Evolutionary conservation across 2,113 vertebrate genomes (phyloP).

Genomic region (Bos indicus): DNA sequence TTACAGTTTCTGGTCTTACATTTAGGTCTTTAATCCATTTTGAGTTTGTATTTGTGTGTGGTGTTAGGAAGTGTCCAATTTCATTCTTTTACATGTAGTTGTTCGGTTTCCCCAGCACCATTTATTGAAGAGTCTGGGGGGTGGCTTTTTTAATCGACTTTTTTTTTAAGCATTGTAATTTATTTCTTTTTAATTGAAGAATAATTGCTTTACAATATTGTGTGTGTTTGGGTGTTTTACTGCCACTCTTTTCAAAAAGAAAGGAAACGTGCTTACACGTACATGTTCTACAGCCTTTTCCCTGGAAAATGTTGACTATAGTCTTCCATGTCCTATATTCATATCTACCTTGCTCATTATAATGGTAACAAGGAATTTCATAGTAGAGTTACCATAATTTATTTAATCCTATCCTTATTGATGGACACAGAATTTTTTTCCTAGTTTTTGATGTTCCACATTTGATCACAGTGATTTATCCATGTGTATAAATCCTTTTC

Average conservation of each 20-base stretch:
- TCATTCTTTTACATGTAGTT: too few species aligned
- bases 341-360: background rate
- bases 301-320: background rate
- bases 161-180: too few species aligned
- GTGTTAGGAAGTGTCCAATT: too few species aligned
- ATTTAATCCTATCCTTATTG: background rate
- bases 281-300: background rate
- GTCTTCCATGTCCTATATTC: background rate
- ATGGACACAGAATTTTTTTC: background rate
- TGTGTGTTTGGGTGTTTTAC: background rate
- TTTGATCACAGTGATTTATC: background rate
- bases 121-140: too few species aligned
- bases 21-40: too few species aligned
- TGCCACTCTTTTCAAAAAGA: background rate
- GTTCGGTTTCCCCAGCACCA: too few species aligned
- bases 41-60: too few species aligned
- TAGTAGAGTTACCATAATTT: background rate
- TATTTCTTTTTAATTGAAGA: too few species aligned
- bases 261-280: background rate
- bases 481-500: background rate
- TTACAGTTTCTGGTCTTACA: too few species aligned
- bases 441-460: background rate
- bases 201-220: background rate
- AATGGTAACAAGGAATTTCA: background rate
- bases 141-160: too few species aligned